Evolutionary conservation across 1,140 invertebrate genomes (phyloP).

Genomic region (Calycopis cecrops): DNA sequence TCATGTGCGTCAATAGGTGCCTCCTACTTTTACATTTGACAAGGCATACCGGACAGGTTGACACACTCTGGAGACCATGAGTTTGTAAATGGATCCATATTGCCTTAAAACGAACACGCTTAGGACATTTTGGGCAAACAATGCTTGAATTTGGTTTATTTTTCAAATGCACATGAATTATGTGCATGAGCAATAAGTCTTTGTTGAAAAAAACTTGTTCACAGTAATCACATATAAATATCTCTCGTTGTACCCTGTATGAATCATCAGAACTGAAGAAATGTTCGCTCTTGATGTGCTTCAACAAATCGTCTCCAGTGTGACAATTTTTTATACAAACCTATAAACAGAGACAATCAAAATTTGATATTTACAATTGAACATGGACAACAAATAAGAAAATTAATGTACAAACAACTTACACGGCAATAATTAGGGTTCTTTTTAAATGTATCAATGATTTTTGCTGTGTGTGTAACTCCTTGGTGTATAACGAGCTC

Average conservation of each 20-base stretch:
- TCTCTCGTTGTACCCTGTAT: conserved; percentile 36
- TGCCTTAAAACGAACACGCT: background rate
- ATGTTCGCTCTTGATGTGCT: conserved; percentile 43
- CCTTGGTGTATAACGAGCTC: conserved; percentile 41
- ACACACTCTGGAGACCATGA: conserved; percentile 32
- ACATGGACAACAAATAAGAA: background rate
- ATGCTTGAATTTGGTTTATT: background rate
- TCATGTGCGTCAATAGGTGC: conserved; percentile 28
- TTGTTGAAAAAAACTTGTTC: conserved; percentile 50
- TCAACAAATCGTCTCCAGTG: conserved; percentile 21
- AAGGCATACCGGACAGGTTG: conserved; percentile 42
- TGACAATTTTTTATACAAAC: conserved; percentile 30
- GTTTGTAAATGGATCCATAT: conserved; percentile 36
- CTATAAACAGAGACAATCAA: conserved; percentile 31
- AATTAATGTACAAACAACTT: conserved; percentile 9
- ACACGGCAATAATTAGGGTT: conserved; percentile 16
- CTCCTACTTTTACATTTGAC: conserved; percentile 23
- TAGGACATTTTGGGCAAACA: conserved; percentile 37
- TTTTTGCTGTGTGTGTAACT: background rate
- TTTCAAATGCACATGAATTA: conserved; percentile 20
- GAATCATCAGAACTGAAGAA: conserved; percentile 34
- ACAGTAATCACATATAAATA: conserved; percentile 49
- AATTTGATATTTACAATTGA: background rate
- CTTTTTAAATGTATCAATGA: background rate
- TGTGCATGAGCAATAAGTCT: conserved; percentile 32